Evolutionary conservation across 2,888 invertebrate species (phyloP), one percentile per base, ranked within the genome.

Genomic region (Dryomyza anilis): DNA sequence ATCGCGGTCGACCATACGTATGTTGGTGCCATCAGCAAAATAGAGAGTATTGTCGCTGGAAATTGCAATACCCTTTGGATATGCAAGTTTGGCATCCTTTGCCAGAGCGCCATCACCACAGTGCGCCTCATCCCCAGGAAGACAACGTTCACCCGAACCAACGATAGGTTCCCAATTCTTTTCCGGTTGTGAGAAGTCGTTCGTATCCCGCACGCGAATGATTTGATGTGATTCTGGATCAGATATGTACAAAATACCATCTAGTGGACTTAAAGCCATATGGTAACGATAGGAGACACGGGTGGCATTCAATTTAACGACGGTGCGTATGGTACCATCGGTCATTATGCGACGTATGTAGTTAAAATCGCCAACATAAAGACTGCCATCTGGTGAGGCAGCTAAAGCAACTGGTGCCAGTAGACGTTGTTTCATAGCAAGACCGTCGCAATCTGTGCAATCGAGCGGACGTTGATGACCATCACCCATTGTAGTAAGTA

Each of bases 91-190:
- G 0, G 98, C 98, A 78, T 95, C 94, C 63, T 93, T 87, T 0
- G 98, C 98, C 52, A 93, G 83, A 0, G 95, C 96, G 1, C 96
- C 96, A 78, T 98, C 98, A 0, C 98, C 98, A 81, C 98, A 99
- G 74, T 95, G 94, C 0, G 95, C 94, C 79, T 95, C 94, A 79
- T 95, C 95, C 2, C 96, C 95, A 0, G 95, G 95, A 3, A 95
- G 85, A 81, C 98, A 98, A 71, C 96, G 87, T 81, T 95, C 94
- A 0, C 97, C 97, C 1, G 95, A 96, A 0, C 98, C 98, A 0
- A 97, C 97, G 7, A 96, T 91, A 0, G 95, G 91, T 81, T 97
- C 96, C 92, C 94, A 96, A 82, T 97, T 97, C 77, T 90, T 91
- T 78, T 95, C 95, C 0, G 95, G 94, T 75, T 94, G 93, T 45